These are phyloP conservation scores for Muraenolepis orangiensis DNA, from an alignment of 2,797 vertebrate species.

Conservation along the genomic window DNA sequence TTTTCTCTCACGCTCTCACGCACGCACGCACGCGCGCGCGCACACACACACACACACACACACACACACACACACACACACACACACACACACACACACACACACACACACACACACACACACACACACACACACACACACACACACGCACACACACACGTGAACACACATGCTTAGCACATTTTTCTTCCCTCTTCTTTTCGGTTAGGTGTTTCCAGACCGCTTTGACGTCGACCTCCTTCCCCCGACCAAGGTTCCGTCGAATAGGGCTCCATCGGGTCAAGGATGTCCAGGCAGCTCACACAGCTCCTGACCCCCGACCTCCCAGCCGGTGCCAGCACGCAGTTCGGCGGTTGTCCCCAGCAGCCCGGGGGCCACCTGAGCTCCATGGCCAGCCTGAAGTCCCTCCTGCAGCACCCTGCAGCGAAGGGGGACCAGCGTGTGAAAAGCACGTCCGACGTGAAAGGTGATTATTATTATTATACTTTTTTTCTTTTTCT, in stretches of 20 bases:
- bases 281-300: slow-evolving; percentile 78
- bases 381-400: slow-evolving; percentile 80
- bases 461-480: slow-evolving; percentile 68
- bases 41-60: too few relatives aligned
- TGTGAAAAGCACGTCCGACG: slow-evolving; percentile 71
- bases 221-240: not conserved
- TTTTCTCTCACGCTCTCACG: slow-evolving; percentile 3
- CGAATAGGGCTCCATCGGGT: slow-evolving; percentile 44
- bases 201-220: not conserved
- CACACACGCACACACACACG: slow-evolving; percentile 5
- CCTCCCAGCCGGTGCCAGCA: slow-evolving; percentile 77
- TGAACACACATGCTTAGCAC: slow-evolving; percentile 39
- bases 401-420: slow-evolving; percentile 86
- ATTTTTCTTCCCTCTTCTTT: slow-evolving; percentile 41
- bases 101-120: slow-evolving; percentile 19
- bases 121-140: slow-evolving; percentile 5
- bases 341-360: slow-evolving; percentile 74
- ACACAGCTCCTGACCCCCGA: slow-evolving; percentile 77
- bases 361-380: slow-evolving; percentile 65
- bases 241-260: not conserved
- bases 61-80: not conserved
- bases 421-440: slow-evolving; percentile 81
- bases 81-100: slow-evolving; percentile 9
- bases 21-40: not conserved
- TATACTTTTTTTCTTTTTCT: too few relatives aligned